Conservation (phyloP, 2,888 invertebrate genomes). For the Latheticus oryzae region DNA sequence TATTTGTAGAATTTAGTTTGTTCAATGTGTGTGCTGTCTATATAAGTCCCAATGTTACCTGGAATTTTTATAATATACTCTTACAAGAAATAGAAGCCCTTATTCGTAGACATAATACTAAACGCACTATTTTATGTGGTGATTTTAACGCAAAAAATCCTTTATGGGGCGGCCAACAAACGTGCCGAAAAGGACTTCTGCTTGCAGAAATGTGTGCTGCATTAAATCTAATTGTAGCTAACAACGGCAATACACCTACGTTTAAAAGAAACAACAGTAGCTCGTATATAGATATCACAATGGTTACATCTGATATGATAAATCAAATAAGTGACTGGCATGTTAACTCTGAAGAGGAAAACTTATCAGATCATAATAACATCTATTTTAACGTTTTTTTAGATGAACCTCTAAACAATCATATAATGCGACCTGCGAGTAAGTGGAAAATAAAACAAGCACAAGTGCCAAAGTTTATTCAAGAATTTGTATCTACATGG, state of each 20-base stretch:
- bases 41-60: too few relatives aligned
- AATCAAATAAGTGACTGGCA: neutral
- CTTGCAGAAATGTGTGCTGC: neutral
- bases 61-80: neutral
- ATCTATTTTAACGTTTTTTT: too few relatives aligned
- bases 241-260: constrained; percentile 1
- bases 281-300: neutral
- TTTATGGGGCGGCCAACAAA: neutral
- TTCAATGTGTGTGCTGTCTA: too few relatives aligned
- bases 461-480: too few relatives aligned
- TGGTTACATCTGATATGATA: neutral
- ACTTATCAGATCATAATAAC: neutral
- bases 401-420: too few relatives aligned
- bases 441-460: too few relatives aligned
- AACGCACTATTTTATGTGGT: neutral
- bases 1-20: too few relatives aligned
- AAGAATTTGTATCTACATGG: too few relatives aligned
- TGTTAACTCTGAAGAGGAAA: neutral
- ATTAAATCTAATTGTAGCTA: neutral
- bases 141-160: constrained; percentile 3
- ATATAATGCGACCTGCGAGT: too few relatives aligned
- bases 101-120: neutral
- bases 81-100: neutral
- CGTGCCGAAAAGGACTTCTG: neutral
- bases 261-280: neutral